These are phyloP conservation scores for Hippocampus comes DNA, from an alignment of 2,113 vertebrate genomes.

Conservation along the genomic window DNA sequence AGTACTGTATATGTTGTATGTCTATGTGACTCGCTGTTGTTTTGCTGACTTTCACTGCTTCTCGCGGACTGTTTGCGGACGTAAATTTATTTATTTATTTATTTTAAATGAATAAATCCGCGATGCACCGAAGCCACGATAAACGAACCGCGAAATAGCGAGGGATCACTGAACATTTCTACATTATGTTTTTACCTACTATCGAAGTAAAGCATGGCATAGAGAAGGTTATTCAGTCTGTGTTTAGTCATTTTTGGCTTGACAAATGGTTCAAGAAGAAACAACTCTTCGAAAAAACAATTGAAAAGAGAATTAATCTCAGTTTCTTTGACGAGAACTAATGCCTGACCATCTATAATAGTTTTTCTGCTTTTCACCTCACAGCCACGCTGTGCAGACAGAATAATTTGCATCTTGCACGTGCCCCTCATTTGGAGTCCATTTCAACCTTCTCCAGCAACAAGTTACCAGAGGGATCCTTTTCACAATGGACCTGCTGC, in stretches of 20 bases:
- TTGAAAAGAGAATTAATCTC: constrained; percentile 19
- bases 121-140: too few species aligned
- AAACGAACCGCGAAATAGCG: too few species aligned
- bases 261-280: not conserved
- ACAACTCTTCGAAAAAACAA: not conserved
- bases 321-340: constrained; percentile 21
- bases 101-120: too few species aligned
- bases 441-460: constrained; percentile 76
- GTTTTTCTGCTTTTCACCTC: constrained; percentile 85
- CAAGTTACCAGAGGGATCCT: constrained; percentile 75
- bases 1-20: too few species aligned
- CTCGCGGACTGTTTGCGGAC: too few species aligned
- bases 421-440: constrained; percentile 43
- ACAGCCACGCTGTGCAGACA: constrained; percentile 90
- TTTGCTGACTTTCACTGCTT: too few species aligned
- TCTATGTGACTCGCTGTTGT: too few species aligned
- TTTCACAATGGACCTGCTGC: constrained; percentile 78
- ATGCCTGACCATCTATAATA: constrained; percentile 57
- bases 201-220: not conserved
- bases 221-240: not conserved
- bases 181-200: not conserved
- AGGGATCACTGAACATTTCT: not conserved
- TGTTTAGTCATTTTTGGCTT: not conserved
- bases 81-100: too few species aligned
- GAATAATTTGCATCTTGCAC: constrained; percentile 80